phyloP scores from a whole-genome alignment of 2,113 vertebrate species.

The Scytalopus superciliaris region DNA sequence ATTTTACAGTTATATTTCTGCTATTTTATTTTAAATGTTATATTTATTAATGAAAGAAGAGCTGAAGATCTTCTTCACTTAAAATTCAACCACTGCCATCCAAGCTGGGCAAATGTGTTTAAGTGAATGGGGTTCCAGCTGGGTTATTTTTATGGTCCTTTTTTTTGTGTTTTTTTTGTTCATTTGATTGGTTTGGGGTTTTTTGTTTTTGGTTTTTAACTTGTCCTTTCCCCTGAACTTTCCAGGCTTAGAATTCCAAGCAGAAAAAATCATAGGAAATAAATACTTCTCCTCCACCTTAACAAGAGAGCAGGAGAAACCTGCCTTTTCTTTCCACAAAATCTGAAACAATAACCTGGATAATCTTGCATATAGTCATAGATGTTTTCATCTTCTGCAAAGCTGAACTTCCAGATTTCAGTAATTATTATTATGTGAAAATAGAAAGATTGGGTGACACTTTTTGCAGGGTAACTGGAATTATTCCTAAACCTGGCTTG shows the following conservation, averaged over 20 bases:
- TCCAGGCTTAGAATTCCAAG: neutral
- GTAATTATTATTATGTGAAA: neutral
- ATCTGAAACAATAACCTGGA: neutral
- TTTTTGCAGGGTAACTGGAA: neutral
- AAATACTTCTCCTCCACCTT: neutral
- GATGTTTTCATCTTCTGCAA: neutral
- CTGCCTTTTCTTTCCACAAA: neutral
- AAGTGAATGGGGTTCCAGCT: neutral
- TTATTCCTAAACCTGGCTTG: neutral
- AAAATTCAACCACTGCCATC: neutral
- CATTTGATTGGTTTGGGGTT: too few relatives aligned
- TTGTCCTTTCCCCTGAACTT: neutral
- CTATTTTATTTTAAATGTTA: neutral
- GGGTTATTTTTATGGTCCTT: accelerated
- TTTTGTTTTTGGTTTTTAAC: neutral
- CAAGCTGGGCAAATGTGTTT: neutral
- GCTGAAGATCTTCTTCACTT: neutral
- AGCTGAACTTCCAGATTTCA: neutral
- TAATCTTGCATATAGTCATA: neutral
- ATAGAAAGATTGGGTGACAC: neutral
- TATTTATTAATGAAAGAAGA: neutral
- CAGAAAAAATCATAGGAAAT: neutral
- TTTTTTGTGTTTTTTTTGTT: neutral
- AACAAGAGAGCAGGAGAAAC: neutral
- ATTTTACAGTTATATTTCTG: neutral